Evolutionary conservation across 2,797 vertebrate genomes (phyloP).

Genomic region (Glyptemys insculpta): DNA sequence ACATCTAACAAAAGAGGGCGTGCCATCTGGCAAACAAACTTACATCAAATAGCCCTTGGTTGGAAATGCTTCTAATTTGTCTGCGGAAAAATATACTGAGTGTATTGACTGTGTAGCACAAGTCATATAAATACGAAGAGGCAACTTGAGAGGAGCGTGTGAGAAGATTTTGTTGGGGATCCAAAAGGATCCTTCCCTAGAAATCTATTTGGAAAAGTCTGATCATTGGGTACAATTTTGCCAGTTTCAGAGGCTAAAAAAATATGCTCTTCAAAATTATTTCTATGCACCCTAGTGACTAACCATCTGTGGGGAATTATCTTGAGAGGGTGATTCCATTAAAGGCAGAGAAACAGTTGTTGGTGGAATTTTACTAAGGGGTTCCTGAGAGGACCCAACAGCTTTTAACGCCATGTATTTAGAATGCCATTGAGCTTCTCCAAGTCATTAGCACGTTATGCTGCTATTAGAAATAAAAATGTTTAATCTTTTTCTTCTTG

Average conservation of each 20-base stretch:
- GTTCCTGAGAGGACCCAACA: not conserved
- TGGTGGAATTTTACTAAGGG: not conserved
- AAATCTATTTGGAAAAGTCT: not conserved
- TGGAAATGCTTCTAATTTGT: not conserved
- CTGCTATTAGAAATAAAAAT: constrained; percentile 54
- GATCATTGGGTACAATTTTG: not conserved
- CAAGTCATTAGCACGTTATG: not conserved
- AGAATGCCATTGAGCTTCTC: not conserved
- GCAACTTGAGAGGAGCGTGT: not conserved
- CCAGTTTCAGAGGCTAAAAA: not conserved
- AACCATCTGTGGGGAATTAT: not conserved
- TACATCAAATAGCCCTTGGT: not conserved
- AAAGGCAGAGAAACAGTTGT: not conserved
- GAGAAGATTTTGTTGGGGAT: not conserved
- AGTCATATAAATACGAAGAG: not conserved
- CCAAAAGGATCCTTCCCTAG: not conserved
- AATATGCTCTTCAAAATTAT: not conserved
- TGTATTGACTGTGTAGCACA: not conserved
- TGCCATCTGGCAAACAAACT: not conserved
- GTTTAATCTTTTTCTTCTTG: constrained; percentile 68
- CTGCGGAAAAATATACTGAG: not conserved
- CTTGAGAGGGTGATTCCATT: fast-evolving
- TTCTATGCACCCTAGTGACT: not conserved
- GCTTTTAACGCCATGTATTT: fast-evolving
- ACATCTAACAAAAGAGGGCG: not conserved